phyloP scores from a whole-genome alignment of 2,888 invertebrate species.

The Brachypterus glaber region DNA sequence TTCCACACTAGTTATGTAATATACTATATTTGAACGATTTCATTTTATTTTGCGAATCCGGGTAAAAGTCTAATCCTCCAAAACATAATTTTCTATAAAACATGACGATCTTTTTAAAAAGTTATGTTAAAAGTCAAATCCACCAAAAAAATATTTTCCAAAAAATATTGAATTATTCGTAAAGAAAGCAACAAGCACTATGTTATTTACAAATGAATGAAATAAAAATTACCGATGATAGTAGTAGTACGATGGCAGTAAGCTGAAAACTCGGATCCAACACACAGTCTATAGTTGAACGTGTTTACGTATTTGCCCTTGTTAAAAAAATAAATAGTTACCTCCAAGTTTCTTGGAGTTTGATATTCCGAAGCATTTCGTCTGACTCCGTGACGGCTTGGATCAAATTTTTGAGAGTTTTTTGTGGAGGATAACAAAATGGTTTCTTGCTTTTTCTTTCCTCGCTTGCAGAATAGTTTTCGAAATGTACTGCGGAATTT shows the following conservation, averaged over 20 bases:
- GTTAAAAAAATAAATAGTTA: constrained; percentile 41
- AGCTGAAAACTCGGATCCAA: constrained; percentile 16
- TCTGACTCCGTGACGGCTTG: constrained; percentile 29
- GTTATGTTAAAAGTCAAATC: too few relatives aligned
- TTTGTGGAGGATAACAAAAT: constrained; percentile 27
- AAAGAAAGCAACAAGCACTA: too few relatives aligned
- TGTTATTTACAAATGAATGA: constrained; percentile 14
- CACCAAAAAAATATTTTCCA: too few relatives aligned
- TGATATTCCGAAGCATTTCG: constrained; percentile 33
- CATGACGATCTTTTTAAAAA: too few relatives aligned
- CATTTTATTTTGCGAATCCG: too few relatives aligned
- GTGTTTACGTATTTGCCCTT: constrained; percentile 37
- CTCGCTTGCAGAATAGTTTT: constrained; percentile 32
- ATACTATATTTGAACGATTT: too few relatives aligned
- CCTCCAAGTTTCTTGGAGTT: constrained; percentile 40
- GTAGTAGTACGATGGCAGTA: constrained; percentile 20
- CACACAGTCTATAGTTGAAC: constrained; percentile 28
- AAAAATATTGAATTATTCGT: too few relatives aligned
- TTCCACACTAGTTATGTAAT: too few relatives aligned
- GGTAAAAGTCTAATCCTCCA: too few relatives aligned
- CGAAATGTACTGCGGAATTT: constrained; percentile 56
- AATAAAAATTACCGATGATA: constrained; percentile 25
- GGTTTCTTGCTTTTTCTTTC: constrained; percentile 30
- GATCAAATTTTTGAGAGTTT: constrained; percentile 27
- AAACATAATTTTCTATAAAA: too few relatives aligned